Evolutionary conservation across 2,888 invertebrate species (phyloP), one percentile per base, ranked within the genome.

Genomic region (Hirtodrosophila trivittata): DNA sequence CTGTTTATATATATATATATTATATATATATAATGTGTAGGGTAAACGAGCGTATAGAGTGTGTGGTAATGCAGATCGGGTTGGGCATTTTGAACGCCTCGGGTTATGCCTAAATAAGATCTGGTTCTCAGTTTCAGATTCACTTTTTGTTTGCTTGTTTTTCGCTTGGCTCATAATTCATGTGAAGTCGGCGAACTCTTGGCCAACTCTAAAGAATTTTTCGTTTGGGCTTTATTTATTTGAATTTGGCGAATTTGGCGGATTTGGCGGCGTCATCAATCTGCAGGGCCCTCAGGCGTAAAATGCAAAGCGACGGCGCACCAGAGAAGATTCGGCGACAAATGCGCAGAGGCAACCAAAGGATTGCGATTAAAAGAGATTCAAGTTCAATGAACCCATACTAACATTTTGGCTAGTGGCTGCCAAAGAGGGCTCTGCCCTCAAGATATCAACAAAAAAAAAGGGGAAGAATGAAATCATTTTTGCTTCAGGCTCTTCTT

Each of bases 221-320:
- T 4, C 30, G 38, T 42, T 59, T 4, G 30, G 38, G 25, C 28
- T 55, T 72, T 62, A 62, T 68, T 86, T 68, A 64, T 70, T 76
- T 74, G 65, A 51, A 65, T 70, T 75, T 66, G 57, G 32, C 13
- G 35, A 13, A 26, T 43, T 42, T 52, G 49, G 28, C 46, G 50
- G 60, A 60, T 68, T 65, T 58, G 51, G 30, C 60, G 69, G 78
- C 66, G 62, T 80, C 87, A 89, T 88, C 88, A 87, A 86, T 88
- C 89, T 85, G 82, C 66, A 66, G 66, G 58, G 66, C 66, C 89
- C 73, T 88, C 71, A 80, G 84, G 88, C 88, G 80, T 86, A 69
- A 89, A 88, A 88, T 78, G 66, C 73, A 66, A 72, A 59, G 68
- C 73, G 87, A 85, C 85, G 70, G 69, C 62, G 30, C 55, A 12